These are phyloP conservation scores for Chelmon rostratus DNA, from an alignment of 2,797 vertebrate genomes.

Conservation along the genomic window DNA sequence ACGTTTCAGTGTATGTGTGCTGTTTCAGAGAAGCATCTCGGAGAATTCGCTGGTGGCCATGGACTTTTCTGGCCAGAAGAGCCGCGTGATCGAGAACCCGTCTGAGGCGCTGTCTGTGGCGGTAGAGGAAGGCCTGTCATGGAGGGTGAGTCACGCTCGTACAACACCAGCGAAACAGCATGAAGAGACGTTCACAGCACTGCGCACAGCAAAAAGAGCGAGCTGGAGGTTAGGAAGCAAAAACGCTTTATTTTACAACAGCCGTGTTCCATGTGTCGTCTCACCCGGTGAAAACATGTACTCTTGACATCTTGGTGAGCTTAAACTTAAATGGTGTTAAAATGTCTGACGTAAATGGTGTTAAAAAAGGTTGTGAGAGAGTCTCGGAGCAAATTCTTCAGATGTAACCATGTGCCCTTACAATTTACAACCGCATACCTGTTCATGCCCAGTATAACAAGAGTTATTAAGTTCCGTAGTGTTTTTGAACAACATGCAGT, in stretches of 20 bases:
- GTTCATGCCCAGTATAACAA: not conserved
- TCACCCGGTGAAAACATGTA: not conserved
- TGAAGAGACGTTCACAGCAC: not conserved
- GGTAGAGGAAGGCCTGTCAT: slow-evolving; percentile 95
- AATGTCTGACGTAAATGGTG: not conserved
- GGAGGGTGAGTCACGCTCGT: slow-evolving; percentile 89
- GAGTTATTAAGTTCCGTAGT: not conserved
- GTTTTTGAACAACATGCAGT: not conserved
- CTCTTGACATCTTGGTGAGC: not conserved
- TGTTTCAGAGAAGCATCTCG: slow-evolving; percentile 94
- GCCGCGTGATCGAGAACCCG: slow-evolving; percentile 96
- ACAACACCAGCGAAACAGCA: not conserved
- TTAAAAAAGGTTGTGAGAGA: not conserved
- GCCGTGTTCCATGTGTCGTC: not conserved
- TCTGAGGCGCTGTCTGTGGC: slow-evolving; percentile 95
- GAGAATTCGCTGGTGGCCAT: slow-evolving; percentile 98
- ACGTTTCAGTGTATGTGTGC: slow-evolving; percentile 6
- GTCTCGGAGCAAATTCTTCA: not conserved
- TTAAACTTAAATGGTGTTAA: not conserved
- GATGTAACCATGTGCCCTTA: not conserved
- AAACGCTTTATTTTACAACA: not conserved
- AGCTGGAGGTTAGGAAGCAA: not conserved
- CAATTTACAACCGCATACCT: not conserved
- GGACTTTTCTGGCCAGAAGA: slow-evolving; percentile 98
- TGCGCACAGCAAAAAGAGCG: not conserved